Base-by-base conservation (phyloP, 37 sponge, comb jelly and placozoan species). In the Sycon ciliatum region DNA sequence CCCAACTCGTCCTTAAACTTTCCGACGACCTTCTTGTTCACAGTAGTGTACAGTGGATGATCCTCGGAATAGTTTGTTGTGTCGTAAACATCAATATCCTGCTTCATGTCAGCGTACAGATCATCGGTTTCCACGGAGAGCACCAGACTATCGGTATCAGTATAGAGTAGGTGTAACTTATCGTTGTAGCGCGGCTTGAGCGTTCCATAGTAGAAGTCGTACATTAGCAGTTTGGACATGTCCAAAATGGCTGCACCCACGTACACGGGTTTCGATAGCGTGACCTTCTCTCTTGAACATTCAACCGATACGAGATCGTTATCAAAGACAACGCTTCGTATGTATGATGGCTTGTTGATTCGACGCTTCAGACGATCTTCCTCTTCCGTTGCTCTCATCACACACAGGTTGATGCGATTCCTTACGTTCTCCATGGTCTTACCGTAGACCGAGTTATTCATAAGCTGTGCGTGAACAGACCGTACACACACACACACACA, bases 351-450 rank as follows among this genome's bases (percentile, higher is more conserved):
- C n/a, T n/a, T n/a, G n/a, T n/a, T n/a, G n/a, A n/a, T n/a, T n/a
- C n/a, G n/a, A n/a, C n/a, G n/a, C n/a, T n/a, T n/a, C n/a, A n/a
- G n/a, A n/a, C n/a, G n/a, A n/a, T n/a, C n/a, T n/a, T n/a, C n/a
- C n/a, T 28, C 27, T 7, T 38, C 2, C 9, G 33, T 3, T 37
- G 38, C n/a, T n/a, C n/a, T 5, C 23, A 27, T 28, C 38, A n/a
- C 35, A 46, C 20, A 28, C 22, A 72, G 34, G 42, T 72, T 56
- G 56, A 26, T 23, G 9, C 73, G n/a, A 3, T 32, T 54, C 57
- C 57, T 72, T 32, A 72, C 56, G 26, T 32, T 35, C 31, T 74
- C 64, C 75, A 74, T 61, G 27, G 39, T 61, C 24, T 74, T 74
- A 6, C 75, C 75, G 30, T 27, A 74, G 34, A 13, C 56, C 11